Percentiles rank a stretch among this genome's conserved stretches.
Conservation (phyloP, 2,113 vertebrate genomes). For the Grammomys surdaster region DNA sequence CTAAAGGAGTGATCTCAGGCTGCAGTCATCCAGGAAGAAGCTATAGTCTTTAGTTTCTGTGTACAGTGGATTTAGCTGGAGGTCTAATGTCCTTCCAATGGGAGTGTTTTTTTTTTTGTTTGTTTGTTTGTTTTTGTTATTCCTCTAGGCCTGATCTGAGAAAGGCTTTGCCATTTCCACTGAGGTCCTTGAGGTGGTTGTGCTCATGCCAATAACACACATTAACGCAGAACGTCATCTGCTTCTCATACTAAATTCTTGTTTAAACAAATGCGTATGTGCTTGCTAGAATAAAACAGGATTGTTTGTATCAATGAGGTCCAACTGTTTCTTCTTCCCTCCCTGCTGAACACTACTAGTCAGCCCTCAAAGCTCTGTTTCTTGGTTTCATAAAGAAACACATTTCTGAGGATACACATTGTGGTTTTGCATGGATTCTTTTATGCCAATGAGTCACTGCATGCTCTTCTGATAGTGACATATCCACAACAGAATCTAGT, state of each 20-base stretch:
- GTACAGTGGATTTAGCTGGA: background rate
- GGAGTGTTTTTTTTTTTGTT: background rate
- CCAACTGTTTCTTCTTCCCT: too few species aligned
- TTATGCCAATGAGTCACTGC: background rate
- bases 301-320: background rate
- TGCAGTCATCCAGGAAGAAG: background rate
- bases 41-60: background rate
- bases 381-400: background rate
- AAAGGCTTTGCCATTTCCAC: background rate
- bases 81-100: too few species aligned
- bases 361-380: background rate
- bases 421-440: background rate
- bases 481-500: background rate
- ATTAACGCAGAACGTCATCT: background rate
- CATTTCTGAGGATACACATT: background rate
- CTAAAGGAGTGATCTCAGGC: background rate
- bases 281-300: rapidly evolving
- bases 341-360: background rate
- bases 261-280: background rate
- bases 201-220: background rate
- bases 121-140: too few species aligned
- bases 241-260: background rate
- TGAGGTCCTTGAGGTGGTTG: background rate
- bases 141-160: background rate
- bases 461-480: background rate